Conservation (phyloP, 2,797 vertebrate species). For the Epinephelus malabaricus region DNA sequence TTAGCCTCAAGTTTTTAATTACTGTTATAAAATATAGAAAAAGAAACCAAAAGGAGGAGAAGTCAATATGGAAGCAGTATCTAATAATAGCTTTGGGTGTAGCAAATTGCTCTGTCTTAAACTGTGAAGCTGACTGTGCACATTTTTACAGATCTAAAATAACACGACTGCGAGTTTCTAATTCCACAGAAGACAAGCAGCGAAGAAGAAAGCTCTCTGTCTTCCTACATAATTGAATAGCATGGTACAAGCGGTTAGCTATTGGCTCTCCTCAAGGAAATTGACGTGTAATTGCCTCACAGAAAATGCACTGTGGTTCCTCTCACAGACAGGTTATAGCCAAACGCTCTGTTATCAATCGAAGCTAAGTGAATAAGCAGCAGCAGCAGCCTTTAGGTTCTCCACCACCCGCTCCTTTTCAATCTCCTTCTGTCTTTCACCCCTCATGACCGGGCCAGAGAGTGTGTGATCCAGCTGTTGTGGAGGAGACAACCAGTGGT, state of each 20-base stretch:
- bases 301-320: constrained; percentile 58
- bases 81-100: constrained; percentile 11
- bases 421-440: not conserved
- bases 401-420: constrained; percentile 15
- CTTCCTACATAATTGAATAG: constrained; percentile 71
- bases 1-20: not conserved
- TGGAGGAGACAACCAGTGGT: constrained; percentile 21
- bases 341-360: constrained; percentile 56
- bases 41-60: not conserved
- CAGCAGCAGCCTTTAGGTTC: constrained; percentile 30
- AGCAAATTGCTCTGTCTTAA: not conserved
- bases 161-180: constrained; percentile 18
- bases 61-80: not conserved
- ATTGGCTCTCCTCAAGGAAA: constrained; percentile 62
- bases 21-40: not conserved
- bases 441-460: constrained; percentile 11
- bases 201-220: constrained; percentile 40
- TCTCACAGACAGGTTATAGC: constrained; percentile 56
- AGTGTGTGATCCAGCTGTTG: constrained; percentile 25
- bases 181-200: constrained; percentile 32
- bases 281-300: constrained; percentile 48
- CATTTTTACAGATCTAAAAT: constrained; percentile 29
- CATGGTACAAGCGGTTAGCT: constrained; percentile 44
- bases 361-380: constrained; percentile 67
- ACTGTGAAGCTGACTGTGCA: not conserved